phyloP scores from a whole-genome alignment of 2,888 invertebrate species.

The Nomada goodeniana region DNA sequence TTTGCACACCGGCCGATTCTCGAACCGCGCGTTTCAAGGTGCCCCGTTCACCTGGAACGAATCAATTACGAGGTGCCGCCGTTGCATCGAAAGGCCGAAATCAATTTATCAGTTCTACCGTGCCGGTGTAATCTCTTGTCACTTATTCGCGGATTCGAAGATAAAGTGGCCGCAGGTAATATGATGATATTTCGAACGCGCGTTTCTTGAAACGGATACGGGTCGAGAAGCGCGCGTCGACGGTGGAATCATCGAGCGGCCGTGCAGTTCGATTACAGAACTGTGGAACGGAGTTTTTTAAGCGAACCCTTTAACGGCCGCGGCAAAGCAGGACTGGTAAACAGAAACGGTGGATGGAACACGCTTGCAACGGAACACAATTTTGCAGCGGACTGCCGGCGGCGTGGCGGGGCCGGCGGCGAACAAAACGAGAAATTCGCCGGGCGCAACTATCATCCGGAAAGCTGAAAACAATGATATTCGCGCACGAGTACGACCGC shows the following conservation, averaged over 20 bases:
- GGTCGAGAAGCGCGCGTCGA: too few relatives aligned
- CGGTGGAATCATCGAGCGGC: too few relatives aligned
- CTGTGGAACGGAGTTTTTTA: too few relatives aligned
- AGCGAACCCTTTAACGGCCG: too few relatives aligned
- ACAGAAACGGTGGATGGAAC: background rate
- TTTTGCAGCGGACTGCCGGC: background rate
- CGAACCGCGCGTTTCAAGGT: background rate
- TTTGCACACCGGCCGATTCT: background rate
- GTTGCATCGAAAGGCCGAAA: background rate
- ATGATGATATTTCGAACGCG: too few relatives aligned
- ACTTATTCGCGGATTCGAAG: too few relatives aligned
- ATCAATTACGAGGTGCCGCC: background rate
- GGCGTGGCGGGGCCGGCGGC: background rate
- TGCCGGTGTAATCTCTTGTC: too few relatives aligned
- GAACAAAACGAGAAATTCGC: slow-evolving; percentile 3
- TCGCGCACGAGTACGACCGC: slow-evolving; percentile 2
- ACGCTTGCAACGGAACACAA: slow-evolving; percentile 12
- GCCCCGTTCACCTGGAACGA: slow-evolving; percentile 1
- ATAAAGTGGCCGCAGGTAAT: too few relatives aligned
- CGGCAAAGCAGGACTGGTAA: too few relatives aligned
- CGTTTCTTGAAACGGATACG: too few relatives aligned
- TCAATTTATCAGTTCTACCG: too few relatives aligned
- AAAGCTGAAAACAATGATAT: slow-evolving; percentile 32
- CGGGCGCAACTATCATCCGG: slow-evolving; percentile 19
- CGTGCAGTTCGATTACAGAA: too few relatives aligned